Base-by-base conservation (phyloP, 2,113 vertebrate genomes). In the Tachysurus fulvidraco region DNA sequence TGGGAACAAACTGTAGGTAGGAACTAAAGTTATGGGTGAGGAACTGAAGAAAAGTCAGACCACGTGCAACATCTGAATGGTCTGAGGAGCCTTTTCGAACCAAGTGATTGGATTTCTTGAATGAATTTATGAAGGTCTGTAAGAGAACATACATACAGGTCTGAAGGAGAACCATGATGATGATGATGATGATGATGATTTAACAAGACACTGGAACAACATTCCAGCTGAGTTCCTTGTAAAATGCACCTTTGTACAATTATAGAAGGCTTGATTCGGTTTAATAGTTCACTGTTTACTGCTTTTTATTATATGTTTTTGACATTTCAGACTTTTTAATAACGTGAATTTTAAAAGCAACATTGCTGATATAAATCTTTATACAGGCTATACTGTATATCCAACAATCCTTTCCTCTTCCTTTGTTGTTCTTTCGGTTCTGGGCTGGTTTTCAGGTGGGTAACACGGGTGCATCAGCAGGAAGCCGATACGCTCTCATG, bases 401-500 rank as follows among this genome's bases (percentile, higher is more conserved):
- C 16, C 50, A 79, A 16, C 36, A 21, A 30, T 54, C 54, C 28
- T 23, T 1, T 5, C 44, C 16, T 80, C 30, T 80, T 14, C 54
- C 21, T 86, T 44, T 41, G 14, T 41, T 2, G 21, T 54, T 41
- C 71, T 73, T 6, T 41, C 12, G 8, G 28, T 54, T 50, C 73
- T 59, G 64, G 73, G 16, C 36, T 11, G 54, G 44, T 44, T 83
- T 30, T 73, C 64, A 59, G 69, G 84, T 88, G 89, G 59, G 83
- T 71, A 92, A 85, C 80, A 41, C 85, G 89, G 73, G 91, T 54
- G 79, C 73, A 87, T 84, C 55, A 91, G 90, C 52, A 91, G 90
- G 89, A 93, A 92, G 91, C 90, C 91, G 92, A 91, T 91, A 93
- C 91, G 93, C 91, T 92, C 87, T 91, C 82, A 90, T 95, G 94